Base-by-base conservation (phyloP, 2,888 invertebrate species). In the Apotomis capreana region DNA sequence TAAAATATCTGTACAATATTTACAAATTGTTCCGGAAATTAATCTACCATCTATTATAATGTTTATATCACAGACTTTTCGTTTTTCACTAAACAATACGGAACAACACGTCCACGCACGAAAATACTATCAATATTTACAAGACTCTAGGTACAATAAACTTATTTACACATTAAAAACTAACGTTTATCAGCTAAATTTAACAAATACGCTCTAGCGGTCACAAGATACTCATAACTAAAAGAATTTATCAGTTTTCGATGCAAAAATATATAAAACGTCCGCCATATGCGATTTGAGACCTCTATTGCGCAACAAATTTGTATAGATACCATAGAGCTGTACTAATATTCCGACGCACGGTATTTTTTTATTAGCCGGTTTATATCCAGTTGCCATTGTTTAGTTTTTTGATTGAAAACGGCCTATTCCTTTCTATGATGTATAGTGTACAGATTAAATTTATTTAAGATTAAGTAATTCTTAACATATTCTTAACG, bases 51-150 rank as follows among this genome's bases (percentile, higher is more conserved):
- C 90, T 92, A 93, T 67, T 83, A 88, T 92, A 92, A 91, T 93
- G 93, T 94, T 94, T 94, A 94, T 94, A 94, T 94, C 94, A 94
- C 94, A 94, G 94, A 94, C 94, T 93, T 93, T 93, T 94, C 94
- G 93, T 94, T 93, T 93, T 92, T 92, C 91, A 93, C 84, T 85
- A 88, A 83, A 93, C 93, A 92, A 93, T 92, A 93, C 91, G 93
- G 90, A 91, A 92, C 89, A 94, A 94, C 93, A 94, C 92, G 92
- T 92, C 93, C 93, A 93, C 93, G 90, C 92, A 92, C 89, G 89
- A 92, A 92, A 91, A 93, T 92, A 92, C 89, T 91, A 89, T 88
- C 90, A 90, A 90, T 93, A 93, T 90, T 89, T 92, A 91, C 90
- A 92, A 87, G 88, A 90, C 87, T 89, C 88, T 88, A 90, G 85